Evolutionary conservation across 1,140 invertebrate species (phyloP).

Genomic region (Rhagoletis zephyria): DNA sequence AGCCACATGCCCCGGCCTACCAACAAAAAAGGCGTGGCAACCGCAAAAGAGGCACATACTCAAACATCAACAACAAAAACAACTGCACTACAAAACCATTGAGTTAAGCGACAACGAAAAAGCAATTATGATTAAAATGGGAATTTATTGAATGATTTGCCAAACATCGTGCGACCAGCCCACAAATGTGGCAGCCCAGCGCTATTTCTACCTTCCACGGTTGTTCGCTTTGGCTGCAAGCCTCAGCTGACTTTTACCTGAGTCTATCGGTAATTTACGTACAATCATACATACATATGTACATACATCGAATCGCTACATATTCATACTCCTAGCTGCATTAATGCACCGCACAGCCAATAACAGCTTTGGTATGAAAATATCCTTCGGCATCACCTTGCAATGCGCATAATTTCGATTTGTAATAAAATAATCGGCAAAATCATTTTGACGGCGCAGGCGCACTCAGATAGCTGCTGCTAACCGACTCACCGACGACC

Average conservation of each 20-base stretch:
- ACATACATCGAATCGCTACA: too few species aligned
- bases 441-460: constrained; percentile 51
- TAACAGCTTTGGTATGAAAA: constrained; percentile 43
- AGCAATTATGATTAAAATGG: constrained; percentile 59
- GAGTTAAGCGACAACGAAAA: constrained; percentile 42
- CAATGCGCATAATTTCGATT: constrained; percentile 55
- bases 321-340: not conserved
- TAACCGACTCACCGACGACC: too few species aligned
- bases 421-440: constrained; percentile 57
- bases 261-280: not conserved
- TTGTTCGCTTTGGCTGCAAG: not conserved
- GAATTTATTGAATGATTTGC: constrained; percentile 58
- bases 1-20: not conserved
- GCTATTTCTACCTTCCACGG: not conserved
- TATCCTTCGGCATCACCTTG: constrained; percentile 55
- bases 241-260: not conserved
- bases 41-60: not conserved
- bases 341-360: not conserved
- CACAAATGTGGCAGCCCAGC: constrained; percentile 19
- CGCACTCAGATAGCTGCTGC: not conserved
- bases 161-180: constrained; percentile 55
- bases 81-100: not conserved
- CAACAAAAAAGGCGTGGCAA: not conserved
- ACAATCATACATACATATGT: not conserved
- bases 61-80: constrained; percentile 10